Evolutionary conservation across 2,113 vertebrate species (phyloP).

Genomic region (Elaphurus davidianus): DNA sequence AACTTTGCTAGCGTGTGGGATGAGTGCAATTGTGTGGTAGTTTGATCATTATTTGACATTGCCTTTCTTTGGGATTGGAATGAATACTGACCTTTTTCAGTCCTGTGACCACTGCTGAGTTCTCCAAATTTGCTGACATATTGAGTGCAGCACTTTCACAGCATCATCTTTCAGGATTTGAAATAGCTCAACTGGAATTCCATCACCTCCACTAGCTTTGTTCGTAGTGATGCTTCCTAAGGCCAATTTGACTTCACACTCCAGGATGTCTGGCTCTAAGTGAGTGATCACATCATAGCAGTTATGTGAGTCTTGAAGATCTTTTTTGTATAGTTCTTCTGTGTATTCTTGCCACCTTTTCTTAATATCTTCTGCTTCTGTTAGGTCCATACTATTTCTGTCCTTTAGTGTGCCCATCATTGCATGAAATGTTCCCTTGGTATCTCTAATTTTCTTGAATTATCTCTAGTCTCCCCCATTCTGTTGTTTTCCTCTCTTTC

Average conservation of each 20-base stretch:
- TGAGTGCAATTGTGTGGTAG: background rate
- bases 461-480: background rate
- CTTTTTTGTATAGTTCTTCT: background rate
- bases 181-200: background rate
- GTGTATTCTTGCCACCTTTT: background rate
- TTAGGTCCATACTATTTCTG: background rate
- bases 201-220: background rate
- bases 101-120: background rate
- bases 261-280: background rate
- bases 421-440: background rate
- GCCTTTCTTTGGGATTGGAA: background rate
- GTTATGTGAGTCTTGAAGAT: background rate
- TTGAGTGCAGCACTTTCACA: background rate
- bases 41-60: background rate
- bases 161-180: background rate
- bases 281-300: background rate
- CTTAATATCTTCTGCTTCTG: background rate
- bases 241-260: background rate
- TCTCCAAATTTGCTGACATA: background rate
- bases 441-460: background rate
- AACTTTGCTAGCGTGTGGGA: background rate
- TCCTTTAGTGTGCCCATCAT: background rate
- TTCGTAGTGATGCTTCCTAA: background rate
- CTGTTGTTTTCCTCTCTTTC: background rate
- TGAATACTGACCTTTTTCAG: background rate